Evolutionary conservation across 2,797 vertebrate genomes (phyloP), one percentile per base, ranked within the genome.

Genomic region (Trematomus bernacchii): DNA sequence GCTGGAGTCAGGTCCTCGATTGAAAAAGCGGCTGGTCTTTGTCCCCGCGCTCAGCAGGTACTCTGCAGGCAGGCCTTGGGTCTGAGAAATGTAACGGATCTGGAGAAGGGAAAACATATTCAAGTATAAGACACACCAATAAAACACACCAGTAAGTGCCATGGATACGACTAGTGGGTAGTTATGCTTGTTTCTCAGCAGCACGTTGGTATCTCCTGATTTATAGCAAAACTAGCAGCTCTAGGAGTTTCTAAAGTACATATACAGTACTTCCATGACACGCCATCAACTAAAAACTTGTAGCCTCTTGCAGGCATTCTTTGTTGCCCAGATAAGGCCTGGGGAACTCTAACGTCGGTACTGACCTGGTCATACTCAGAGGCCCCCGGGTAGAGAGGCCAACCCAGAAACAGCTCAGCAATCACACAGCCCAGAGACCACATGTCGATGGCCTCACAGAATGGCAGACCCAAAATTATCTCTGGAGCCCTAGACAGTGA

Each of bases 1-100:
- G 84, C 96, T 96, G 59, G 96, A 95, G 89, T 99, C 97, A 2
- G 96, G 94, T 71, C 98, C 98, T 94, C 95, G 95, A 82, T 97
- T 96, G 93, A 99, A 99, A 92, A 99, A 99, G 86, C 97, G 96
- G 65, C 95, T 95, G 14, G 98, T 99, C 92, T 99, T 99, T 0
- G 98, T 98, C 72, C 98, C 98, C 54, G 97, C 96, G 53, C 97
- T 99, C 88, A 99, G 93, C 58, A 99, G 93, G 77, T 98, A 97
- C 89, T 99, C 97, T n/a, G 97, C 97, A 61, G 98, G 98, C 66
- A 99, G 94, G 73, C 98, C 98, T 95, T 99, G 98, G 65, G 98
- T 99, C 94, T 99, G 98, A 82, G 98, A 99, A 95, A 99, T 99
- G 89, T 99, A 99, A 83, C 98, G 97, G 87, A 99, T 99, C 98